Evolutionary conservation across 2,888 invertebrate species (phyloP).

Genomic region (Cheilosia variabilis): DNA sequence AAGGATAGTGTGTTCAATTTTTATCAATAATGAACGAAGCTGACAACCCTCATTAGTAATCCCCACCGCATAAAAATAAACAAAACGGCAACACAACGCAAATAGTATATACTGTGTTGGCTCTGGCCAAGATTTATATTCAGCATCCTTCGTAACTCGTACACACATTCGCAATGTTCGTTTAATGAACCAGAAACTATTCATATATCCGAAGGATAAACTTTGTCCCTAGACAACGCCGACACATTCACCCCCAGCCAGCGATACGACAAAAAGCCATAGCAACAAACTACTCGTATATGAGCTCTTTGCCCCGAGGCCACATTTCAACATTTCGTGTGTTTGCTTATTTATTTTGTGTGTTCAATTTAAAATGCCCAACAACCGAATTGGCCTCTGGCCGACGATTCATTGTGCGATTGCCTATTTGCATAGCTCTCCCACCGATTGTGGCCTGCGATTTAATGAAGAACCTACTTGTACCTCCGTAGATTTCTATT

Average conservation of each 20-base stretch:
- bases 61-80: slow-evolving; percentile 46
- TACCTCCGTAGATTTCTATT: background rate
- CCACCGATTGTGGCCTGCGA: background rate
- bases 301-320: slow-evolving; percentile 10
- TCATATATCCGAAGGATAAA: slow-evolving; percentile 42
- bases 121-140: slow-evolving; percentile 1
- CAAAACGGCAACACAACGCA: slow-evolving; percentile 26
- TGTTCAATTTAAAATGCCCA: slow-evolving; percentile 42
- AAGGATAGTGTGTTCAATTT: slow-evolving; percentile 42
- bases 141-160: background rate
- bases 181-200: slow-evolving; percentile 49
- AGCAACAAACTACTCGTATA: background rate
- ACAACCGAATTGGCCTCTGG: slow-evolving; percentile 43
- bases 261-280: slow-evolving; percentile 1
- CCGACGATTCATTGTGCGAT: slow-evolving; percentile 42
- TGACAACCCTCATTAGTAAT: slow-evolving; percentile 57
- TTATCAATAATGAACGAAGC: slow-evolving; percentile 53
- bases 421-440: slow-evolving; percentile 19
- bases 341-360: slow-evolving; percentile 41
- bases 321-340: slow-evolving; percentile 14
- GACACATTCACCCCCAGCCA: background rate
- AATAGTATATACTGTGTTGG: slow-evolving; percentile 16
- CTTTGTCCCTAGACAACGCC: background rate
- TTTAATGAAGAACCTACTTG: background rate
- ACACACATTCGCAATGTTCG: slow-evolving; percentile 7